phyloP scores from a whole-genome alignment of 2,113 vertebrate genomes.

The Trichechus manatus region DNA sequence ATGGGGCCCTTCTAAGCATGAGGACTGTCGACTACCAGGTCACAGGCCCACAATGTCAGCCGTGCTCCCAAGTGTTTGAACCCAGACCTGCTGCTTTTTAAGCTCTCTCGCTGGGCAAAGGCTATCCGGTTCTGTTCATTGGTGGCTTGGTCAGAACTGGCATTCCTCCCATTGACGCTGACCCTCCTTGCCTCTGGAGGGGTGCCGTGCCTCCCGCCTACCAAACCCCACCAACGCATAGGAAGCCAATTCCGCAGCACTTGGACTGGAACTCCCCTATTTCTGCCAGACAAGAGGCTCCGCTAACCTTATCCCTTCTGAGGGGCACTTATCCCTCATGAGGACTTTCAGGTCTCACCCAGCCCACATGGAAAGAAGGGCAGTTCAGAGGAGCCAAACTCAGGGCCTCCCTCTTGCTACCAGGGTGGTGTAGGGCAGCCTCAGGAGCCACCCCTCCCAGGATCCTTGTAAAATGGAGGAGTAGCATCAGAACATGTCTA shows the following conservation, averaged over 20 bases:
- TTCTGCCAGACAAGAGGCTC: not conserved
- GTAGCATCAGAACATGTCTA: too few species aligned
- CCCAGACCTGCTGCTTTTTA: too few species aligned
- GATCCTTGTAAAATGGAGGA: too few species aligned
- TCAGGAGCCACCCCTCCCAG: not conserved
- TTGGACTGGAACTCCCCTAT: not conserved
- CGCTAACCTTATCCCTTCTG: not conserved
- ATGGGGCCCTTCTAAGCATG: accelerated
- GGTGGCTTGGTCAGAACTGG: not conserved
- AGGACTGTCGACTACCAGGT: not conserved
- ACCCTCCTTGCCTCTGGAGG: not conserved
- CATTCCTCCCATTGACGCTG: too few species aligned
- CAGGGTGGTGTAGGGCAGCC: not conserved
- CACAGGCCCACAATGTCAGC: accelerated
- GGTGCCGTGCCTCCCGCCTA: not conserved
- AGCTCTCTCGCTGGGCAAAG: accelerated
- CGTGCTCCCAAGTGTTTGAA: not conserved
- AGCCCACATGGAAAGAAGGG: not conserved
- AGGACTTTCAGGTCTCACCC: not conserved
- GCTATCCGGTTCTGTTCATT: not conserved
- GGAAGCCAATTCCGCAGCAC: not conserved
- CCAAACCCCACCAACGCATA: too few species aligned
- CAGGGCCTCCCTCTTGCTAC: not conserved
- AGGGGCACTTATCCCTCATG: not conserved
- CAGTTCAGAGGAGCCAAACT: not conserved